Base-by-base conservation (phyloP, 2,888 invertebrate species). In the Anticlea derivata region DNA sequence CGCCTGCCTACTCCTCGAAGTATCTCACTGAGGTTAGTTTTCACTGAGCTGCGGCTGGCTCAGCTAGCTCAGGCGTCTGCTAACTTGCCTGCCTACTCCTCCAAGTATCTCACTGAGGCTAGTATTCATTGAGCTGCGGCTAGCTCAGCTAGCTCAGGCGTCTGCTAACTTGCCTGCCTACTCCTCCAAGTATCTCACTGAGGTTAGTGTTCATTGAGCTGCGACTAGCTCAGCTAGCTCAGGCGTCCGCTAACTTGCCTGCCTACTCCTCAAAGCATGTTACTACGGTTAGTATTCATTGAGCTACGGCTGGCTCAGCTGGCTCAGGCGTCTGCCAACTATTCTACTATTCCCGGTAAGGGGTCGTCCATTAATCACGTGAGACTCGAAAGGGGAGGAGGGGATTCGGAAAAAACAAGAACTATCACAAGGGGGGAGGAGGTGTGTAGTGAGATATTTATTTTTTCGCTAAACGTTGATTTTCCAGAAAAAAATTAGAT, bases 141-240 rank as follows among this genome's bases (percentile, higher is more conserved):
- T 98, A 61, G 97, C 98, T 0, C 97, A 7, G 6, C 20, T 40
- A 17, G 22, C 29, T 33, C n/a, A n/a, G n/a, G n/a, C n/a, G n/a
- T n/a, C n/a, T 0, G 96, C 95, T 69, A 98, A 98, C 88, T 96
- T 96, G 33, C 94, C 96, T 23, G 95, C 98, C n/a, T 96, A 96
- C 76, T 94, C 94, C 61, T 96, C 97, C 71, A 95, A 95, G 85
- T 94, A 95, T 87, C 94, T 96, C 86, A 96, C 96, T 35, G 96
- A 97, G 93, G 97, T 96, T 65, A 49, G n/a, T 33, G 30, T 11
- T 22, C 62, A 96, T 96, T 0, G 95, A 98, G 80, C 90, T 98
- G 65, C 91, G 98, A 44, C 91, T 98, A 61, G 97, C 98, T 0
- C 97, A 7, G 6, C 20, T 40, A 17, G 22, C 29, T 33, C n/a